Evolutionary conservation across 35 echinoderm and acorn worm genomes (phyloP), one percentile per base, ranked within the genome.

Genomic region (Amphiura filiformis): DNA sequence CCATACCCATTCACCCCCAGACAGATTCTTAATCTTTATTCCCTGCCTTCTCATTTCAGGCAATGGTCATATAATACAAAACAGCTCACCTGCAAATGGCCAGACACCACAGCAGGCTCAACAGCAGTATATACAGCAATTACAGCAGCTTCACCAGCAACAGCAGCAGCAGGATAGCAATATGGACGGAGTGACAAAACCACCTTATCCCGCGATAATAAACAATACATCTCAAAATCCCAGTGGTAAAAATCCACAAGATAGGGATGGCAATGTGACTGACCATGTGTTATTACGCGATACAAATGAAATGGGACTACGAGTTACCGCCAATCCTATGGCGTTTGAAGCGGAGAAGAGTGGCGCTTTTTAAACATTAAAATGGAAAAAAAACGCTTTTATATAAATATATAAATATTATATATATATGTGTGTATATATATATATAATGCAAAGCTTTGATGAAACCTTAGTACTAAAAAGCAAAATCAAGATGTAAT

Each of bases 261-360:
- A 70, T n/a, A 70, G 26, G 26, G 61, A 70, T 23, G 61, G 61
- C 15, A 70, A n/a, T 70, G 61, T 70, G 4, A 17, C 41, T 17
- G 41, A 83, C 28, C 81, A 39, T 32, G 26, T 91, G 26, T 57
- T 91, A 34, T 64, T 84, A 38, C 86, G 81, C 35, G 91, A 93
- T 44, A 93, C 91, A 26, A 93, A 93, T 57, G 78, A 88, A 34
- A 70, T 82, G 20, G 91, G 91, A 78, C 61, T 93, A 77, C 81
- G 78, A 38, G 91, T 93, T 14, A 93, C 91, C 36, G 91, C 91
- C 38, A 93, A n/a, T 78, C 91, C 91, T 39, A 75, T 93, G 79
- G 91, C 91, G 40, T 93, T 93, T 88, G 84, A 70, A 70, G 61
- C 28, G 7, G 61, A 70, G 26, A 70, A 70, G 61, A 70, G 28